A percentile compares a stretch with the other conserved stretches of the same genome.
Evolutionary conservation across 2,113 vertebrate species (phyloP).

Genomic region (Apistogramma diplotaenia): DNA sequence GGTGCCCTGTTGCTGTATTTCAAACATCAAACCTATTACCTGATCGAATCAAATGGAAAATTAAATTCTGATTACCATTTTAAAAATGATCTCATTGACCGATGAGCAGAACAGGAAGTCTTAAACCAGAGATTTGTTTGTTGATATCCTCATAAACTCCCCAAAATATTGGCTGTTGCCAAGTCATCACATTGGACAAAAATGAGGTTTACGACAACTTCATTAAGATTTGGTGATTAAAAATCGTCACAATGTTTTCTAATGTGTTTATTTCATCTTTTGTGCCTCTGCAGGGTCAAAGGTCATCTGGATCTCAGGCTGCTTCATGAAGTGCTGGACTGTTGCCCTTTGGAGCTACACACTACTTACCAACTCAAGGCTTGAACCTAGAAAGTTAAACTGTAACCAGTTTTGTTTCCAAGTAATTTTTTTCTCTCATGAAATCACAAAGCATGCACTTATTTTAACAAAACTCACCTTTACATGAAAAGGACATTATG

Average conservation of each 20-base stretch:
- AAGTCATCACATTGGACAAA: too few relatives aligned
- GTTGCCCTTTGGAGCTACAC: not conserved
- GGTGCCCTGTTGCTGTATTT: too few relatives aligned
- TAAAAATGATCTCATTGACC: too few relatives aligned
- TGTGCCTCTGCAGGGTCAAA: conserved; percentile 21
- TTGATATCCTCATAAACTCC: too few relatives aligned
- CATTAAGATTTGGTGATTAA: too few relatives aligned
- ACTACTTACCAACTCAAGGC: conserved; percentile 2
- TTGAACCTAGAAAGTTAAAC: not conserved
- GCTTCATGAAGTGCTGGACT: not conserved
- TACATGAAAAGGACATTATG: not conserved
- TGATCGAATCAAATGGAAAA: too few relatives aligned
- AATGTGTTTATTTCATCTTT: not conserved
- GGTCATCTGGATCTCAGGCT: not conserved
- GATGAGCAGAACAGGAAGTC: too few relatives aligned
- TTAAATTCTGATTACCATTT: too few relatives aligned
- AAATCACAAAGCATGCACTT: not conserved
- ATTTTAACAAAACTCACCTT: not conserved
- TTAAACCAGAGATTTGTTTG: too few relatives aligned
- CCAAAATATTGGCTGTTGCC: too few relatives aligned
- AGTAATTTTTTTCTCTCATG: not conserved
- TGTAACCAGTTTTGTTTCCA: not conserved
- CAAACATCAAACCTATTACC: too few relatives aligned
- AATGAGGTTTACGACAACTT: too few relatives aligned
- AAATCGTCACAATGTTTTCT: not conserved